Percentiles rank a stretch among this genome's conserved stretches.
Conservation (phyloP, 2,888 invertebrate genomes). For the Endomychus coccineus region DNA sequence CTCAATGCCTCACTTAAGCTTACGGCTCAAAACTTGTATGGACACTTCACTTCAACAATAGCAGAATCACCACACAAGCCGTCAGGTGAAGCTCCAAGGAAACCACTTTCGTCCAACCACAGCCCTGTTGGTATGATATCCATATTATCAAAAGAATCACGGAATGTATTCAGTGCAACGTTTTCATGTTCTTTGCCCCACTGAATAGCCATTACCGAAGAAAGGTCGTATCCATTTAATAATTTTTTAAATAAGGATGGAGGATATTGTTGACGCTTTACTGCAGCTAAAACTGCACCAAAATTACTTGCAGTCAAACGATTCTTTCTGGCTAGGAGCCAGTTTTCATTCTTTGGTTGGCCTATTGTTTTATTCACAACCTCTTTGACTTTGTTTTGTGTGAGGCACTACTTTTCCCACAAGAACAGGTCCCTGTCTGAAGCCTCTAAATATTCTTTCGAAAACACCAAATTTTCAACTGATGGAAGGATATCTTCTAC, state of each 20-base stretch:
- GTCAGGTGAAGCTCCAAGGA: slow-evolving; percentile 18
- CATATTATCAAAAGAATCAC: not conserved
- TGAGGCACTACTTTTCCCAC: not conserved
- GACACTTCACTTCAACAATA: slow-evolving; percentile 19
- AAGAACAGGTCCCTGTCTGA: not conserved
- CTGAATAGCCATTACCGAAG: slow-evolving; percentile 12
- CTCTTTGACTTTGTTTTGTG: slow-evolving; percentile 1
- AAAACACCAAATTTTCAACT: slow-evolving; percentile 7
- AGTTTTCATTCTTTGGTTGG: slow-evolving; percentile 17
- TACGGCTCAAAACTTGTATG: slow-evolving; percentile 12
- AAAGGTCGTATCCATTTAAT: slow-evolving; percentile 12
- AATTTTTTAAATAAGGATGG: slow-evolving; percentile 9
- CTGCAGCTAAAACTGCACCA: slow-evolving; percentile 12
- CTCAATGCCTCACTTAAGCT: not conserved
- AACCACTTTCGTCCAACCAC: slow-evolving; percentile 15
- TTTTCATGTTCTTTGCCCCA: slow-evolving; percentile 17
- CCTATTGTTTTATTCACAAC: slow-evolving; percentile 9
- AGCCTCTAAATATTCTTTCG: slow-evolving; percentile 7
- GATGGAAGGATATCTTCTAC: not conserved
- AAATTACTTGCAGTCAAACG: slow-evolving; percentile 17
- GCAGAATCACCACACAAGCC: slow-evolving; percentile 12
- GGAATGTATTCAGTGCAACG: slow-evolving; percentile 10
- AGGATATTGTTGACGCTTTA: slow-evolving; percentile 8
- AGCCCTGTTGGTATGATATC: slow-evolving; percentile 11
- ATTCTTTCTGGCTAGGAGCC: slow-evolving; percentile 14